Evolutionary conservation across 64 coral and sea anemone species (phyloP).

Genomic region (Trachythela sp.): DNA sequence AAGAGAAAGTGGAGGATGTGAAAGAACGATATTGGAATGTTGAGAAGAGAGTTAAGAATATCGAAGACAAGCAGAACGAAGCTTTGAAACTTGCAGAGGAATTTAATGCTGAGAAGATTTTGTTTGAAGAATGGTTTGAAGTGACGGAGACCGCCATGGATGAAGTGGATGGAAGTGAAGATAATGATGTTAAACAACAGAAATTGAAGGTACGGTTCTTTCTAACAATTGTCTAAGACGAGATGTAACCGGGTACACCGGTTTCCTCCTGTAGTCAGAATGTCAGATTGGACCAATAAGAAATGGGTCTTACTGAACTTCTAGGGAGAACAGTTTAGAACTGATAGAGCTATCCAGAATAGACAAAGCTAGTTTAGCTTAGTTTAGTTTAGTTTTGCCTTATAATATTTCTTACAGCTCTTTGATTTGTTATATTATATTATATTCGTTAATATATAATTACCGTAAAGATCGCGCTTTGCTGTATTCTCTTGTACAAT

Average conservation of each 20-base stretch:
- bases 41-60: neutral
- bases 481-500: too few relatives aligned
- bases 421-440: too few relatives aligned
- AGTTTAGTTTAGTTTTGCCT: too few relatives aligned
- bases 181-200: neutral
- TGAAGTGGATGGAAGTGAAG: neutral
- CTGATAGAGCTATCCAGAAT: too few relatives aligned
- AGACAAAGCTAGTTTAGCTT: too few relatives aligned
- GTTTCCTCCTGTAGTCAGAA: too few relatives aligned
- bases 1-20: constrained; percentile 74
- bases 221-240: neutral
- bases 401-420: too few relatives aligned
- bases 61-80: neutral
- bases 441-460: too few relatives aligned
- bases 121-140: neutral
- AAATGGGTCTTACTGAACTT: too few relatives aligned
- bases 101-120: neutral
- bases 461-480: too few relatives aligned
- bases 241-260: neutral
- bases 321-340: too few relatives aligned
- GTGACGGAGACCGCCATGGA: neutral
- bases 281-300: too few relatives aligned
- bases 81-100: constrained; percentile 18
- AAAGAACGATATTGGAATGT: constrained; percentile 67
- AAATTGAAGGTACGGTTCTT: neutral